Evolutionary conservation across 2,113 vertebrate species (phyloP), one percentile per base, ranked within the genome.

Genomic region (Gallinago paraguaiae): DNA sequence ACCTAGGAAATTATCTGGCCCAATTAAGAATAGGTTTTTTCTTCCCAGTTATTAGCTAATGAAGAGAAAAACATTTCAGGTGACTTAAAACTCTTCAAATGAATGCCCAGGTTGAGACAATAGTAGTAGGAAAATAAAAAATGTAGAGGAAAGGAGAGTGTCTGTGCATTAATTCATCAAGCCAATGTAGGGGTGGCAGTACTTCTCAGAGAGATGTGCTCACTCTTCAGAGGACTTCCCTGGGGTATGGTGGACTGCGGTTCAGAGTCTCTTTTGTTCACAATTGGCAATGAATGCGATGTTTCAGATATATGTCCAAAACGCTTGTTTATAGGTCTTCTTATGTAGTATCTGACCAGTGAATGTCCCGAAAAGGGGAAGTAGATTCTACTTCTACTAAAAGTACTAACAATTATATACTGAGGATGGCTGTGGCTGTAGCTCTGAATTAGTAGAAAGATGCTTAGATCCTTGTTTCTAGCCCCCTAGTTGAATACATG

Each of bases 221-320:
- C 14, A 27, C 12, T 22, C 19, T 25, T 30, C 46, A 43, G 10
- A 43, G 16, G 59, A 27, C 35, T 31, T 56, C 17, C 22, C 19
- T 80, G 64, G 41, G 13, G 3, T 31, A 15, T 10, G 11, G 25
- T 31, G 10, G 11, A 14, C 4, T 1, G 6, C 5, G 1, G 7
- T 61, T 86, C 60, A 77, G 63, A 81, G 27, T 2, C 9, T 22
- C 45, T 48, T 89, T 86, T 22, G 11, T 54, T 25, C 16, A 28
- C 30, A 78, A 10, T 3, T 24, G 13, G 3, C 6, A 77, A 24
- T 4, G 1, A 43, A 41, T 50, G 56, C 78, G 23, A n/a, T 48
- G 13, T 23, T 75, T 67, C 71, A 80, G 43, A 37, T 90, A 87
- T 82, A 22, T 59, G 28, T 45, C 24, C 27, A 53, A 67, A 51